These are phyloP conservation scores for Andrena praecox DNA, from an alignment of 2,888 invertebrate species.

Conservation along the genomic window DNA sequence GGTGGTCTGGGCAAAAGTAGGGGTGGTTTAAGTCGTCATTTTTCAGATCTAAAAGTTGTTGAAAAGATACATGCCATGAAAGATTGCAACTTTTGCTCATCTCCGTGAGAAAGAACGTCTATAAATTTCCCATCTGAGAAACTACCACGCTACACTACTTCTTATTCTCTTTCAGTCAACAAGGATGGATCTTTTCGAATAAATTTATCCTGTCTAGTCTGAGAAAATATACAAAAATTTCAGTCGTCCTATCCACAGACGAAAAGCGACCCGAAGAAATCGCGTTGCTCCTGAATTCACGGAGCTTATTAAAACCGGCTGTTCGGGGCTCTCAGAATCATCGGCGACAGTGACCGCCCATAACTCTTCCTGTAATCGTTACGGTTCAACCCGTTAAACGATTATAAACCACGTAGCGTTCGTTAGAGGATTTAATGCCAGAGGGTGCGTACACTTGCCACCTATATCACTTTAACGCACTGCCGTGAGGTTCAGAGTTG, in stretches of 20 bases:
- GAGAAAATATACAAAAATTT: background rate
- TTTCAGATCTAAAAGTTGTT: too few species aligned
- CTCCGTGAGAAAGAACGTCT: too few species aligned
- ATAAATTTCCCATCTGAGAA: too few species aligned
- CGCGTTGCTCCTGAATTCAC: background rate
- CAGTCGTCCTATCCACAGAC: background rate
- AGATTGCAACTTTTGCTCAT: too few species aligned
- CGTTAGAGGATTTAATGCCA: conserved; percentile 81
- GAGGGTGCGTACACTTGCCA: conserved; percentile 66
- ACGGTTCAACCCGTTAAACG: conserved; percentile 67
- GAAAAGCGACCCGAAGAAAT: background rate
- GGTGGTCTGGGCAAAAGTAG: too few species aligned
- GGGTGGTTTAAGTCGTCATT: too few species aligned
- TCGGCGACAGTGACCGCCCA: conserved; percentile 54
- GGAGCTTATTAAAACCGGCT: conserved; percentile 14
- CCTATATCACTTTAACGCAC: conserved; percentile 71
- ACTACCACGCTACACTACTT: too few species aligned
- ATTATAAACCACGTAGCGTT: conserved; percentile 75
- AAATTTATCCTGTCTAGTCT: background rate
- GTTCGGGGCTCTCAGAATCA: conserved; percentile 31
- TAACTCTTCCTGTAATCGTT: conserved; percentile 68
- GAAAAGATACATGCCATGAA: too few species aligned
- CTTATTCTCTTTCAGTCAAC: too few species aligned
- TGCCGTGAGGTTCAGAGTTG: conserved; percentile 67
- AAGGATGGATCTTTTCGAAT: too few species aligned